Evolutionary conservation across 2,113 vertebrate genomes (phyloP).

Genomic region (Phaetusa simplex): DNA sequence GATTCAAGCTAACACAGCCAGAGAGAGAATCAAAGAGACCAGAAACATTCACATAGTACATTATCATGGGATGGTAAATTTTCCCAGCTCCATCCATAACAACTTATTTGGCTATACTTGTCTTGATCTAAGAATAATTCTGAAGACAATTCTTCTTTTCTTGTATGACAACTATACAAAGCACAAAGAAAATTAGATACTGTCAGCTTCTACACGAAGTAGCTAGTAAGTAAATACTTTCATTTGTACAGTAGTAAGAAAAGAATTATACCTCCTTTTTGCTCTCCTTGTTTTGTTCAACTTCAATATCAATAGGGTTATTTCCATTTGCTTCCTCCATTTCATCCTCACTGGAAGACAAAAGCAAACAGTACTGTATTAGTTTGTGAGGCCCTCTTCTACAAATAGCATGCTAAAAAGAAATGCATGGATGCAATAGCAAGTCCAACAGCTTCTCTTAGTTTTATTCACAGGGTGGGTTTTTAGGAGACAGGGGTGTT

Average conservation of each 20-base stretch:
- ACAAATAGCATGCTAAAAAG: not conserved
- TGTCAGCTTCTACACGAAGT: not conserved
- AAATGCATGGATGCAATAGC: not conserved
- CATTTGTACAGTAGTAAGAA: not conserved
- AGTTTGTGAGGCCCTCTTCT: not conserved
- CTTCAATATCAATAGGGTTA: conserved; percentile 80
- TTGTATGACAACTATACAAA: not conserved
- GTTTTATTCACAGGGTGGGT: not conserved
- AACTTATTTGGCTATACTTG: not conserved
- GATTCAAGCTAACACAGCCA: not conserved
- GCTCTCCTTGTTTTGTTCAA: conserved; percentile 85
- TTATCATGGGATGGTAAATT: not conserved
- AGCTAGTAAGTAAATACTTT: not conserved
- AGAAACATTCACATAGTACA: not conserved
- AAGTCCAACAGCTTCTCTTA: not conserved
- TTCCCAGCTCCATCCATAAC: not conserved
- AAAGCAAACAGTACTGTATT: conserved; percentile 40
- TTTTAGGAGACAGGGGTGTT: not conserved
- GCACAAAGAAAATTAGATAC: conserved; percentile 27
- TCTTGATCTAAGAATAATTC: conserved; percentile 4
- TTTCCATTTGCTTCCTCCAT: conserved; percentile 81
- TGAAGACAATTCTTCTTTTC: conserved; percentile 12
- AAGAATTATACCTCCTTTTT: conserved; percentile 87
- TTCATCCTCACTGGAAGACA: conserved; percentile 89
- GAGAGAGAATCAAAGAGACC: not conserved